These are phyloP conservation scores for Capromys pilorides DNA, from an alignment of 2,797 vertebrate species.

Conservation along the genomic window DNA sequence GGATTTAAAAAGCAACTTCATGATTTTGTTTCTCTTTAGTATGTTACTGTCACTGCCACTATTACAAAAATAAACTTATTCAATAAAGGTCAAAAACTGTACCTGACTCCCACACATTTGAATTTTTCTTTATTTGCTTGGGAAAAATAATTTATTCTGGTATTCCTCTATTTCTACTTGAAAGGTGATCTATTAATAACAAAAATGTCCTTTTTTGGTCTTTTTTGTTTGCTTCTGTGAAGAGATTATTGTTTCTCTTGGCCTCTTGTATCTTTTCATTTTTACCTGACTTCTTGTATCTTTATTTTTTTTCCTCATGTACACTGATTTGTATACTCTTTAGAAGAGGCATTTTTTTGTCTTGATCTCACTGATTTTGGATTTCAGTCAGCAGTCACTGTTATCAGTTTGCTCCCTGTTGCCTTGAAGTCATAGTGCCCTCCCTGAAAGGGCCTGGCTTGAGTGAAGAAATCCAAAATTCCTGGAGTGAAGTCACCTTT, in stretches of 20 bases:
- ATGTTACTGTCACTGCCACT: background rate
- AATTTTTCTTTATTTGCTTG: background rate
- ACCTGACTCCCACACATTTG: background rate
- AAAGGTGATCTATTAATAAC: background rate
- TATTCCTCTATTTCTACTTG: background rate
- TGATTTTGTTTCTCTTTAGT: slow-evolving; percentile 19
- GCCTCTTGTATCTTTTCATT: background rate
- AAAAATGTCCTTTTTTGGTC: background rate
- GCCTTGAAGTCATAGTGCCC: rapidly evolving
- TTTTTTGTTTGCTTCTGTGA: slow-evolving; percentile 16
- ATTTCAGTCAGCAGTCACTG: background rate
- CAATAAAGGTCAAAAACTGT: background rate
- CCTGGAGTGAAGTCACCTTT: background rate
- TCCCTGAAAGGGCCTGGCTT: background rate
- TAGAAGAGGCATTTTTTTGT: background rate
- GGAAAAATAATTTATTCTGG: background rate
- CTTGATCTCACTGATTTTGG: background rate
- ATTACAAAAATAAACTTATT: slow-evolving; percentile 19
- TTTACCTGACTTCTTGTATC: background rate
- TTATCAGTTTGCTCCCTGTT: background rate
- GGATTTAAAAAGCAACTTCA: background rate
- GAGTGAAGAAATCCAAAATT: background rate
- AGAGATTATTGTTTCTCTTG: background rate
- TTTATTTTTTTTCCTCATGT: background rate
- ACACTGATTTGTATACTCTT: background rate